Conservation (phyloP, 2,113 vertebrate species). For the Etia nguti region DNA sequence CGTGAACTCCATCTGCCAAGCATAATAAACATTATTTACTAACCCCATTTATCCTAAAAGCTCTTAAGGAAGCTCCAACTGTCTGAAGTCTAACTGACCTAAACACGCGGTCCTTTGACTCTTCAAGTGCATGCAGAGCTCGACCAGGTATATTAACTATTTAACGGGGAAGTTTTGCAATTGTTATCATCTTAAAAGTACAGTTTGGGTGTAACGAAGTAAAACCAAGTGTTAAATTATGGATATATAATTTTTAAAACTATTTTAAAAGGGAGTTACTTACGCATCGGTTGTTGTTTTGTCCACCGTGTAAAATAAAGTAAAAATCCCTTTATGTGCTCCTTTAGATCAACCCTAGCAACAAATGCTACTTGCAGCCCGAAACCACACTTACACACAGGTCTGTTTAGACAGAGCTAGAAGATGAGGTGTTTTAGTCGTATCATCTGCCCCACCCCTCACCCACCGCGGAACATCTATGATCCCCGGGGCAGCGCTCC, state of each 20-base stretch:
- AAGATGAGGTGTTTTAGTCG: constrained; percentile 57
- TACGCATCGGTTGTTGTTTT: constrained; percentile 23
- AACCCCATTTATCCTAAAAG: not conserved
- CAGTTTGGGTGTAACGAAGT: not conserved
- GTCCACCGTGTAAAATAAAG: not conserved
- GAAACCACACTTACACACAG: constrained; percentile 1
- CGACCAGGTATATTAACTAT: not conserved
- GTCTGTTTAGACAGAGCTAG: constrained; percentile 27
- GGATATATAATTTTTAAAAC: not conserved
- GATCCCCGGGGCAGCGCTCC: not conserved
- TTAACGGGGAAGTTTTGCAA: not conserved
- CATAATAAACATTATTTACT: not conserved
- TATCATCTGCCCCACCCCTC: not conserved
- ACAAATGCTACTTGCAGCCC: not conserved
- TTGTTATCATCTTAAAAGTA: not conserved
- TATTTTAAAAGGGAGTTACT: constrained; percentile 5
- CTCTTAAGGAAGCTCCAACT: not conserved
- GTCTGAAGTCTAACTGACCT: not conserved
- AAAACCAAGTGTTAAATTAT: not conserved
- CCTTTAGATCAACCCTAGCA: not conserved
- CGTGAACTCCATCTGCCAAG: not conserved
- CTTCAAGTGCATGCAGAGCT: not conserved
- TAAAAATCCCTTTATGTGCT: not conserved
- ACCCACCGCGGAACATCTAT: not conserved
- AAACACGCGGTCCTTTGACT: not conserved